Conservation (phyloP, 2,888 invertebrate species). For the Lasioglossum morio region DNA sequence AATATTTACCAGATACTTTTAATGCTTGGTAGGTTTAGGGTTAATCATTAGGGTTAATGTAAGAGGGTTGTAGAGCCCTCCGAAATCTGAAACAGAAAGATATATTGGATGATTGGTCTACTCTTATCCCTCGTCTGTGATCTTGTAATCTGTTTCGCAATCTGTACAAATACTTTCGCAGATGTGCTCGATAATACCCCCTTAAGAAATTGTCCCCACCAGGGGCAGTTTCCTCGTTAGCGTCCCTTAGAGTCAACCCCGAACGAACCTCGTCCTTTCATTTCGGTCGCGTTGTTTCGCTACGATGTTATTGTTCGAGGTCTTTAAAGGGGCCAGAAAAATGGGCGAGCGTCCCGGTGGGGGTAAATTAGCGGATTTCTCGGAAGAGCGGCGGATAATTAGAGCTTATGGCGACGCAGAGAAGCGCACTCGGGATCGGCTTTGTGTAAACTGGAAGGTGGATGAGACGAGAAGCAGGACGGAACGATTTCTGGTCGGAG, state of each 20-base stretch:
- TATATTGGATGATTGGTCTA: too few relatives aligned
- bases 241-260: neutral
- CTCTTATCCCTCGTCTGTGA: too few relatives aligned
- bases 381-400: conserved; percentile 65
- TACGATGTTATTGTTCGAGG: conserved; percentile 6
- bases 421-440: conserved; percentile 58
- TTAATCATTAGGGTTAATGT: too few relatives aligned
- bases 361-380: conserved; percentile 55
- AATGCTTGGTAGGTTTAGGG: too few relatives aligned
- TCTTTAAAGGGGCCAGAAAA: neutral
- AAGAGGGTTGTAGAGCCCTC: too few relatives aligned
- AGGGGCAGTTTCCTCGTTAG: neutral
- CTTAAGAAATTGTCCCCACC: neutral
- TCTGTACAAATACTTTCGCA: neutral
- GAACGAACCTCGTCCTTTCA: neutral
- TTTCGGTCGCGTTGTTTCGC: neutral
- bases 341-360: neutral
- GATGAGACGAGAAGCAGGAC: conserved; percentile 41
- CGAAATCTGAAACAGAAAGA: too few relatives aligned
- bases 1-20: too few relatives aligned
- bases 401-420: conserved; percentile 53
- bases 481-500: conserved; percentile 22
- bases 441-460: conserved; percentile 57
- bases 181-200: neutral
- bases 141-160: neutral